Percentiles rank a stretch among this genome's conserved stretches.
Conservation (phyloP, 2,113 vertebrate species). For the Podiceps cristatus region DNA sequence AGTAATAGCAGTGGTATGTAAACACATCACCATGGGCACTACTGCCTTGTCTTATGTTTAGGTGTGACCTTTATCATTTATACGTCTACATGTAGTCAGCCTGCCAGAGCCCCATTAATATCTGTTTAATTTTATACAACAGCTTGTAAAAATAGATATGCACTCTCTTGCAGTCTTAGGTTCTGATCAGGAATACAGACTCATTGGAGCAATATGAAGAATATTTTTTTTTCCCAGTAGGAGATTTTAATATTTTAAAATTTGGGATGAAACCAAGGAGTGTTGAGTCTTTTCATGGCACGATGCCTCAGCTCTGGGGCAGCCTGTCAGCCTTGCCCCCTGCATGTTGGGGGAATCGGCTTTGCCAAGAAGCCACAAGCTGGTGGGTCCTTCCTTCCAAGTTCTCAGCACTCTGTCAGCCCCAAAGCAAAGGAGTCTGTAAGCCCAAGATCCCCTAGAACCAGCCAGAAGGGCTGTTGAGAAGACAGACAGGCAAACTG, state of each 20-base stretch:
- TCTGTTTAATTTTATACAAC: background rate
- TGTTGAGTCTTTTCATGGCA: background rate
- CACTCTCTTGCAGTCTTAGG: background rate
- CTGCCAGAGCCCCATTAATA: background rate
- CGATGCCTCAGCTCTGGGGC: background rate
- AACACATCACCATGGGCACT: background rate
- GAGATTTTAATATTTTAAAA: background rate
- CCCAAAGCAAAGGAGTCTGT: background rate
- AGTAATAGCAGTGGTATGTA: background rate
- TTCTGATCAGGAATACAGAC: background rate
- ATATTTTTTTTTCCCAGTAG: background rate
- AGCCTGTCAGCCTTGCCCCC: background rate
- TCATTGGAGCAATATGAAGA: background rate
- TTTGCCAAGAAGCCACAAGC: background rate
- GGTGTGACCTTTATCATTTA: background rate
- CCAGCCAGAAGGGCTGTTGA: background rate
- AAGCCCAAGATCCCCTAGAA: background rate
- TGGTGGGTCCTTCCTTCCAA: background rate
- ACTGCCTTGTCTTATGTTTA: background rate
- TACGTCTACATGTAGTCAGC: background rate
- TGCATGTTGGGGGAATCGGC: background rate
- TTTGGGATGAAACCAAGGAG: background rate
- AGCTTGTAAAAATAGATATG: background rate
- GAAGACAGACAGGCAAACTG: conserved; percentile 12
- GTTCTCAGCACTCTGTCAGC: background rate